Percentiles rank a stretch among this genome's conserved stretches.
These are phyloP conservation scores for Paradoxurus hermaphroditus DNA, from an alignment of 2,113 vertebrate genomes.

Conservation along the genomic window DNA sequence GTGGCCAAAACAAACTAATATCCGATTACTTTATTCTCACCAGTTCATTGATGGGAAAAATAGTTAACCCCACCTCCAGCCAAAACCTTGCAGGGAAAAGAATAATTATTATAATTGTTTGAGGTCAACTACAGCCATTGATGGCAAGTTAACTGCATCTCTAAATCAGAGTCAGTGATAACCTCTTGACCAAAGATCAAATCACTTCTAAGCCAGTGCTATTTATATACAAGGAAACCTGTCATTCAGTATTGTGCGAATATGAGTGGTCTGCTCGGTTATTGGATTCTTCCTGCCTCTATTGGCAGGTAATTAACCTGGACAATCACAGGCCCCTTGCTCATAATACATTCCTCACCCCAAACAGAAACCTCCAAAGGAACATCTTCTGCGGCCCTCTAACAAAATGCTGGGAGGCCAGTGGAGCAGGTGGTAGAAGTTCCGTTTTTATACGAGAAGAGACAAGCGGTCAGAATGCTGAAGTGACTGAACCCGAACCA, in stretches of 20 bases:
- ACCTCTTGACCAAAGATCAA: conserved; percentile 51
- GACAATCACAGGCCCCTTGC: not conserved
- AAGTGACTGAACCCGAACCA: not conserved
- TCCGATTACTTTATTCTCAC: conserved; percentile 16
- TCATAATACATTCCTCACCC: not conserved
- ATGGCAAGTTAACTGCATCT: conserved; percentile 40
- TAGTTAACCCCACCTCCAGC: not conserved
- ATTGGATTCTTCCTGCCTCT: conserved; percentile 9
- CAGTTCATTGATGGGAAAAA: not conserved
- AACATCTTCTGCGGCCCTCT: not conserved
- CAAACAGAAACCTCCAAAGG: not conserved
- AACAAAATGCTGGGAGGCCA: not conserved
- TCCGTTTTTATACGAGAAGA: not conserved
- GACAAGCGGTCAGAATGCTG: not conserved
- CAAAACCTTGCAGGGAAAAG: conserved; percentile 38
- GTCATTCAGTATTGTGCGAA: not conserved
- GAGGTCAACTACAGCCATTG: conserved; percentile 34
- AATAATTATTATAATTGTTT: conserved; percentile 56
- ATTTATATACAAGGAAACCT: conserved; percentile 15
- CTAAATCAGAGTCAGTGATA: conserved; percentile 29
- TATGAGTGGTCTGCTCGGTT: not conserved
- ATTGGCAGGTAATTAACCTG: conserved; percentile 45
- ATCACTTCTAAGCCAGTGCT: not conserved
- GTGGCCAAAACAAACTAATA: conserved; percentile 7
- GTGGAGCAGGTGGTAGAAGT: not conserved